These are phyloP conservation scores for Sarcophaga variegata DNA, from an alignment of 2,888 invertebrate genomes.

Conservation along the genomic window DNA sequence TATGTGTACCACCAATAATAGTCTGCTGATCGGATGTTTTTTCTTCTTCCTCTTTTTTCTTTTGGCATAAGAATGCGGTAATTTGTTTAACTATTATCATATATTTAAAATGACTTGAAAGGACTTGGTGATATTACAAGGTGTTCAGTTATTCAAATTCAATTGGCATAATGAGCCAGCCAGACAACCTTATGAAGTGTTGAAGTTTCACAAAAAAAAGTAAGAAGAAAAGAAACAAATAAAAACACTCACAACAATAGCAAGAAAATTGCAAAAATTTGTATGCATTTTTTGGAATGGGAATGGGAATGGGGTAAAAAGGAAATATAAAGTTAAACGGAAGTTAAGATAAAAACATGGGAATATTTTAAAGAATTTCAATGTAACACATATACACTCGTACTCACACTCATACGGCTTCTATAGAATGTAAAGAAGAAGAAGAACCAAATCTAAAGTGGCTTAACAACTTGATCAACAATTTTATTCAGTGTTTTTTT, in stretches of 20 bases:
- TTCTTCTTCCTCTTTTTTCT: not conserved
- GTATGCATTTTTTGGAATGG: not conserved
- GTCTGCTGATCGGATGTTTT: too few relatives aligned
- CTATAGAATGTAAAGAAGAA: not conserved
- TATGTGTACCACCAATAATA: not conserved
- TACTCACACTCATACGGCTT: constrained; percentile 29
- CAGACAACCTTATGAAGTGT: not conserved
- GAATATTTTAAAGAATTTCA: not conserved
- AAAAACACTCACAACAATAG: not conserved
- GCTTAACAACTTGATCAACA: constrained; percentile 65
- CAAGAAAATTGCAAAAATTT: not conserved
- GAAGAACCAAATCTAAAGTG: constrained; percentile 61
- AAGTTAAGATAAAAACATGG: constrained; percentile 55
- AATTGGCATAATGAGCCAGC: constrained; percentile 13
- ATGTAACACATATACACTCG: not conserved
- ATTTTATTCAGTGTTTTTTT: constrained; percentile 16
- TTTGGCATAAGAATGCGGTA: not conserved
- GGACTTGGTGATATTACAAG: not conserved
- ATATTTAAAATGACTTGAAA: not conserved
- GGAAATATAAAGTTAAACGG: constrained; percentile 34
- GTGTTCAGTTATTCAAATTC: not conserved
- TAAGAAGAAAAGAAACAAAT: not conserved
- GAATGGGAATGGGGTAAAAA: not conserved
- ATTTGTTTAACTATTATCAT: not conserved
- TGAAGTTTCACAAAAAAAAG: not conserved